Percentiles rank a stretch among this genome's conserved stretches.
These are phyloP conservation scores for Melanotaenia maccullochi DNA, from an alignment of 2,797 vertebrate species.

Conservation along the genomic window DNA sequence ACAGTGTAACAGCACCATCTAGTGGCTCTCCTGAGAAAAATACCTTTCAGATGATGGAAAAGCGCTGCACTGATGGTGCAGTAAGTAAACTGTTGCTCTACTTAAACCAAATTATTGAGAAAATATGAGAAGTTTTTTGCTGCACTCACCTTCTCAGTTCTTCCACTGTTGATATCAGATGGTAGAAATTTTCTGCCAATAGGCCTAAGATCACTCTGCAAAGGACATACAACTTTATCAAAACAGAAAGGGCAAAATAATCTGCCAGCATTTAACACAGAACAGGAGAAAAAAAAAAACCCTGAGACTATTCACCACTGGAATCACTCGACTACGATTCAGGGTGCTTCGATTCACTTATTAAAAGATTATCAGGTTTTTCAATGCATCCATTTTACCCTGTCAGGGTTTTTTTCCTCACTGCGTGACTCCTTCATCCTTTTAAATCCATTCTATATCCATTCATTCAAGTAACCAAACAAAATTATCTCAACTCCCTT, in stretches of 20 bases:
- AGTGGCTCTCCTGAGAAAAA: constrained; percentile 57
- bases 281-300: constrained; percentile 1
- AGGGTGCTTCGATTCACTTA: too few species aligned
- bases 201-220: constrained; percentile 95
- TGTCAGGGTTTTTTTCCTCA: too few species aligned
- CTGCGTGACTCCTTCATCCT: too few species aligned
- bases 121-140: background rate
- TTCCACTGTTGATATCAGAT: constrained; percentile 93
- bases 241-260: constrained; percentile 5
- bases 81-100: background rate
- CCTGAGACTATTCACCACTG: background rate
- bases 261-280: background rate
- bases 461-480: too few species aligned
- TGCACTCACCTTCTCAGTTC: constrained; percentile 90
- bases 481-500: too few species aligned
- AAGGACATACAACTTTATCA: constrained; percentile 52
- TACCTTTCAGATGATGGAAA: constrained; percentile 13
- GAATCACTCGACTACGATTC: background rate
- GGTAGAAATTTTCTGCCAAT: constrained; percentile 93
- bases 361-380: too few species aligned
- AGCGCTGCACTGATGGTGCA: background rate
- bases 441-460: too few species aligned
- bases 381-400: too few species aligned
- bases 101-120: background rate
- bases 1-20: constrained; percentile 72